Evolutionary conservation across 2,113 vertebrate genomes (phyloP).

Genomic region (Entomyzon cyanotis): DNA sequence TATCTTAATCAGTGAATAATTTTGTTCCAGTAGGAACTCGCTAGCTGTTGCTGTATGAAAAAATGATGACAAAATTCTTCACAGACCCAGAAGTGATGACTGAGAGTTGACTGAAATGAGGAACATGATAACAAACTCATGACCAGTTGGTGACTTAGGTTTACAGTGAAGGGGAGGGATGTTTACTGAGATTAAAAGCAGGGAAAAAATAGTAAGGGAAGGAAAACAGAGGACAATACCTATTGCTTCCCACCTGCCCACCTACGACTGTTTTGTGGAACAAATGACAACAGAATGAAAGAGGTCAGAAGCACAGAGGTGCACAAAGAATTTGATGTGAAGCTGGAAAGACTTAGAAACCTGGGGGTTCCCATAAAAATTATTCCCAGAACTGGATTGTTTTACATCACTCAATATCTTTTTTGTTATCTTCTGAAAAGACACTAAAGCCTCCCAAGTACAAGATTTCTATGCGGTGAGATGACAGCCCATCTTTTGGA

Average conservation of each 20-base stretch:
- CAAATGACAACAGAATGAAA: background rate
- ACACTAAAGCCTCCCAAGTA: background rate
- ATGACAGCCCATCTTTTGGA: background rate
- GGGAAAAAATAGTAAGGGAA: background rate
- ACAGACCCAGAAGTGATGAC: background rate
- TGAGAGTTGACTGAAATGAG: background rate
- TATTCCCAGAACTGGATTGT: background rate
- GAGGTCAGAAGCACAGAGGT: background rate
- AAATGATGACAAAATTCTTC: background rate
- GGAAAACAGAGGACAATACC: background rate
- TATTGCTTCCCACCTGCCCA: background rate
- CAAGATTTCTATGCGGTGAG: background rate
- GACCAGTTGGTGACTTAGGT: background rate
- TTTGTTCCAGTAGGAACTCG: background rate
- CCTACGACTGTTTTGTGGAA: background rate
- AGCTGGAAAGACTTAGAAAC: background rate
- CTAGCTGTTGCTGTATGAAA: background rate
- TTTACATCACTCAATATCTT: background rate
- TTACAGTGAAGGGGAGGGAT: background rate
- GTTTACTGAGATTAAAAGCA: background rate
- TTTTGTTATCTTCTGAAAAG: background rate
- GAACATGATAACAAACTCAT: background rate
- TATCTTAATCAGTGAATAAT: background rate
- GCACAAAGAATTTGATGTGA: background rate
- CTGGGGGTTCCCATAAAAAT: background rate